Evolutionary conservation across 2,113 vertebrate species (phyloP), one percentile per base, ranked within the genome.

Genomic region (Glaucomys volans): DNA sequence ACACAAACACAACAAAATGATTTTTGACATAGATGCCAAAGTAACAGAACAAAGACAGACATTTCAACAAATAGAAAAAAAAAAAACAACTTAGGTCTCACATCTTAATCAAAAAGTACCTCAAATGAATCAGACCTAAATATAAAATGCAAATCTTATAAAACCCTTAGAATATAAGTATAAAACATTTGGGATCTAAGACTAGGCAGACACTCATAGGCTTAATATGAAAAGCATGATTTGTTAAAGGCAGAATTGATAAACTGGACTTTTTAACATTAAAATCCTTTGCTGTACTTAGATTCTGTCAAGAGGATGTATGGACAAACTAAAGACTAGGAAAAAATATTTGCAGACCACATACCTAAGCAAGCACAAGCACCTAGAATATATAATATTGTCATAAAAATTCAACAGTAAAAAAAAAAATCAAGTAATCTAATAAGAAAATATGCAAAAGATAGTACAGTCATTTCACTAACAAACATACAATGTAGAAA

Each of bases 221-320:
- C 28, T 44, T 66, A 81, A 71, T 13, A 81, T 54, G n/a, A 80
- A 84, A 92, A 95, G 2, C 24, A 90, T 81, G 13, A n/a, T 47
- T 66, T 22, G 91, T 40, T 42, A 76, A 75, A 86, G n/a, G 20
- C 77, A 92, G 85, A 81, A 30, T 52, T 77, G 24, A 71, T 83
- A 54, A 83, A 64, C 14, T 92, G 4, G 44, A 47, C n/a, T 92
- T 66, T 16, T 79, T 40, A 88, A 88, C 71, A 79, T 83, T 94
- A 44, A 84, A 92, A 84, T 75, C 8, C 85, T n/a, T 80, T 57
- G 4, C 54, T 75, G 2, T 42, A n/a, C 37, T 66, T 80, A 85
- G 69, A n/a, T 0, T 7, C 40, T 89, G 6, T 83, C 59, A 92
- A 96, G 10, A 74, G 10, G 12, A 71, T 50, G 37, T 47, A 82